Evolutionary conservation across 1,140 invertebrate species (phyloP), one percentile per base, ranked within the genome.

Genomic region (Notospermus geniculatus): DNA sequence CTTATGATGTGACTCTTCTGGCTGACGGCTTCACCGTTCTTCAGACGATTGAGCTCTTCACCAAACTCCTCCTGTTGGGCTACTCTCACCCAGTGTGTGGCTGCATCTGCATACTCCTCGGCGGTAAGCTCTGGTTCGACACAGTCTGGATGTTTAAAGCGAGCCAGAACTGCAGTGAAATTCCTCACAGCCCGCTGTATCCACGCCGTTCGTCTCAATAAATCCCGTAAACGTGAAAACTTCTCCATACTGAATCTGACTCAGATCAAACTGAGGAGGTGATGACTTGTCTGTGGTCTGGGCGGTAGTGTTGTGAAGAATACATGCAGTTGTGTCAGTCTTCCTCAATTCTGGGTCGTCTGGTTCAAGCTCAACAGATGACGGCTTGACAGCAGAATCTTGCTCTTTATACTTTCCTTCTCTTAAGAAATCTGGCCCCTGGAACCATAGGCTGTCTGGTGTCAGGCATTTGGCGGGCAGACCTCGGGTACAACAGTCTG

Each of bases 401-500:
- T 11, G 39, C 39, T 19, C 11, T 13, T 11, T 13, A 43, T 43
- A 11, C 39, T 43, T 19, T 19, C 39, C 19, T 13, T 11, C 11
- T 19, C 39, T 43, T 13, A 43, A 19, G 19, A 43, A 43, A 13
- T 11, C 39, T 43, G 39, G 39, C 11, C 39, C 39, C 19, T 13
- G 19, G 11, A 43, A 43, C 39, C 39, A 43, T 11, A 11, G 39
- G 19, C 19, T 11, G 19, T 43, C 39, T 13, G 39, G 11, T 13
- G 11, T 13, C 19, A 43, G 39, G 11, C 19, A 19, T 13, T 11
- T 13, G 11, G 39, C 39, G 11, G 39, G 19, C 19, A 43, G 19
- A 43, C 39, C 39, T 19, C 39, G 39, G 11, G 39, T 43, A 43
- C 39, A 43, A 43, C 36, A 7, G 62, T 73, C 70, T 11, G 67